Conservation (phyloP, 1,140 invertebrate species). For the Trissolcus basalis region DNA sequence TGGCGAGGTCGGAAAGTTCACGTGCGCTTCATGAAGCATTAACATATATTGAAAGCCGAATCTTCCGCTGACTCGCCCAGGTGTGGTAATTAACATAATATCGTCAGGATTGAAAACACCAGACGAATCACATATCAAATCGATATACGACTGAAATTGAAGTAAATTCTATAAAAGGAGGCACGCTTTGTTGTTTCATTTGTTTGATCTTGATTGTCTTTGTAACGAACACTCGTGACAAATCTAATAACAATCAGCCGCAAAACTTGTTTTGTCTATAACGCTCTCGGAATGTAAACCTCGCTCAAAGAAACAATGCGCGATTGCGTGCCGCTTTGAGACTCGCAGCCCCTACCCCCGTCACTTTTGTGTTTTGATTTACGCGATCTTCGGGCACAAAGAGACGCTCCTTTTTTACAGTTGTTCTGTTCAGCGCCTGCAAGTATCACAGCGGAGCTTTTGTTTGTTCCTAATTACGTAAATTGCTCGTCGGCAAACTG, state of each 20-base stretch:
- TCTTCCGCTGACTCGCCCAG: slow-evolving; percentile 50
- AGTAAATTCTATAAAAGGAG: slow-evolving; percentile 11
- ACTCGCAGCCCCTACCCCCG: neutral
- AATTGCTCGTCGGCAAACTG: slow-evolving; percentile 36
- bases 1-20: slow-evolving; percentile 55
- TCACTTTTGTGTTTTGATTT: slow-evolving; percentile 10
- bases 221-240: slow-evolving; percentile 48
- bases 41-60: slow-evolving; percentile 49
- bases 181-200: slow-evolving; percentile 49
- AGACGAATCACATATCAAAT: slow-evolving; percentile 33
- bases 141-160: slow-evolving; percentile 54
- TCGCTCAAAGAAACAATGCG: slow-evolving; percentile 31
- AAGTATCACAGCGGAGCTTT: neutral
- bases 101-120: slow-evolving; percentile 56
- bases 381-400: slow-evolving; percentile 10
- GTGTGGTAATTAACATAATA: slow-evolving; percentile 67
- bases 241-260: slow-evolving; percentile 55
- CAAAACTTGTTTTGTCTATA: slow-evolving; percentile 31
- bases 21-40: slow-evolving; percentile 67
- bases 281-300: slow-evolving; percentile 37
- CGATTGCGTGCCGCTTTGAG: slow-evolving; percentile 12
- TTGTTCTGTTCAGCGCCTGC: slow-evolving; percentile 7
- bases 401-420: slow-evolving; percentile 24
- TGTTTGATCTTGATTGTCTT: slow-evolving; percentile 58
- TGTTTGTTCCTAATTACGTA: slow-evolving; percentile 41